Base-by-base conservation (phyloP, 2,888 invertebrate species). In the Helleia helle region DNA sequence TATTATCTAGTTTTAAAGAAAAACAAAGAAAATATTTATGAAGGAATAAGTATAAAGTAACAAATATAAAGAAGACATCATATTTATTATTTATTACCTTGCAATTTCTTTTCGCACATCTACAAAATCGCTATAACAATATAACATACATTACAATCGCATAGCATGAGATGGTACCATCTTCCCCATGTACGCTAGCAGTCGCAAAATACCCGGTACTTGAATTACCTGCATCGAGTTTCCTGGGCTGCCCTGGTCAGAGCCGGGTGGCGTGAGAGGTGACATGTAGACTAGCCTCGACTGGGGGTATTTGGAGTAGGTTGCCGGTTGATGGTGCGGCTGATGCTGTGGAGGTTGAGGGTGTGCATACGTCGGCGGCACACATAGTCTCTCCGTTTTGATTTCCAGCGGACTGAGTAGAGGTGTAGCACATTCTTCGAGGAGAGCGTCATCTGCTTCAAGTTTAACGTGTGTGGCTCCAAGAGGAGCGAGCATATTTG, bases 251-350 rank as follows among this genome's bases (percentile, higher is more conserved):
- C 94, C 94, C 45, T 94, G 95, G 67, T 95, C 94, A 42, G 95
- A 94, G 68, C 92, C 93, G 51, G 95, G 95, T 28, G 95, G 94
- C 52, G 95, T 95, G 58, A 94, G 79, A 28, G 94, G 95, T 28
- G 94, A 92, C 69, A 92, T 93, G 76, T 94, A 94, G 86, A 93
- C 76, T 47, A 81, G 77, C 51, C 86, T 71, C 54, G 70, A 73
- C 14, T 73, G 73, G 37, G 83, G 83, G 56, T 84, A 86, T 58
- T 83, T 75, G 53, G 80, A 73, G 62, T 70, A 79, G 4, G 71
- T 51, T 37, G 69, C 62, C 44, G 74, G 81, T 41, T 63, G 71
- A 45, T 62, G 69, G 38, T 61, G 70, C n/a, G 59, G 71, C 41
- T 67, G 72, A 37, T 58, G 58, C 40, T 48, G 62, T 13, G 56